Base-by-base conservation (phyloP, 2,797 vertebrate species). In the Balearica regulorum region DNA sequence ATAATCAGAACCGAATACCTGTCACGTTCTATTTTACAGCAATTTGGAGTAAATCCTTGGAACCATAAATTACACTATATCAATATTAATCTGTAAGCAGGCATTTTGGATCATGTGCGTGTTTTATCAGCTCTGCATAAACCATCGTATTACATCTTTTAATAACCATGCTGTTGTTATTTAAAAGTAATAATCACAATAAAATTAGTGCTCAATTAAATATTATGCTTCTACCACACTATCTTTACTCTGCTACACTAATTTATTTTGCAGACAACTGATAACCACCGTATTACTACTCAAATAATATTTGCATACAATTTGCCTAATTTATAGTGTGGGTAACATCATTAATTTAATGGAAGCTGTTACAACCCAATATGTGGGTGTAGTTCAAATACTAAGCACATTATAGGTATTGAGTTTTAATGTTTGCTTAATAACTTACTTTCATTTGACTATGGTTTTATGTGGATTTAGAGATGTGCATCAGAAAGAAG, bases 321-420 rank as follows among this genome's bases (percentile, higher is more conserved):
- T 98, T 98, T 98, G 94, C 97, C 85, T 98, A 97, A 98, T 98
- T 97, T 97, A 96, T 84, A 92, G 90, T 94, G 90, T 97, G 96
- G 89, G 94, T 95, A 97, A 96, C 91, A 90, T 95, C 93, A 79
- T 97, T 97, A 96, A 97, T 97, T 98, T 98, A 97, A 97, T 86
- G 97, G 96, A 95, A 93, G 64, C 96, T 95, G 82, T 97, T 97
- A 94, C 91, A 97, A 95, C 87, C 90, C 85, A 95, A 94, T 98
- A 96, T 89, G 90, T 95, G 91, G 92, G 92, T 97, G 90, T 96
- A 94, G 87, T 96, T 97, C 77, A 96, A 90, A 97, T 96, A 87
- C 82, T 94, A 93, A 90, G 77, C 55, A 80, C 65, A 61, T 93
- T 89, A 75, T 87, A 89, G 62, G 80, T 94, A 97, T 94, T 94